Evolutionary conservation across 30 jellyfish, hydroid and myxozoan species (phyloP), one percentile per base, ranked within the genome.

Genomic region (Aurelia aurita complex sp. Pacific): DNA sequence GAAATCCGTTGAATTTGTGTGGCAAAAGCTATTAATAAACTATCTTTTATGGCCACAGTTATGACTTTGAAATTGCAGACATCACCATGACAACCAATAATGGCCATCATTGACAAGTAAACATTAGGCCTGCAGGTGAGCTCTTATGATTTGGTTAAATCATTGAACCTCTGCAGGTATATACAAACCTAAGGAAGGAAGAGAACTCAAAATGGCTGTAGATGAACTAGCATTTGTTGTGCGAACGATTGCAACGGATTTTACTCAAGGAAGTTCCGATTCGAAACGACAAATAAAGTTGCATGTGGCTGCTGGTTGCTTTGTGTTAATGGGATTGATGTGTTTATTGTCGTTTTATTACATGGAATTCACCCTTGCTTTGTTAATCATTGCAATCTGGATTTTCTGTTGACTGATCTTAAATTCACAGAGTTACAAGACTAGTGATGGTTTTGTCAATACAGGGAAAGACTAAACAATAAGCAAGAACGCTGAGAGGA

Each of bases 311-410:
- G 76, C 76, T 13, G 80, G 71, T 10, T 76, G 92, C 34, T 83
- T 83, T 52, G 76, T 54, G 15, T 53, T 74, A 23, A 83, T 83
- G 92, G 67, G 67, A 19, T 50, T 72, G 35, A 65, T 74, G 10
- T 71, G 85, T 46, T 51, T 83, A 29, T 52, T 72, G 67, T 83
- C 92, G 9, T 60, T 71, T 23, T 83, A 71, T 64, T 83, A 83
- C 74, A 15, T 76, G 75, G 92, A 83, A 14, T 83, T 83, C 67
- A 83, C 92, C 0, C 64, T 83, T 69, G 92, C 92, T 17, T 63
- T 83, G 33, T 42, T 83, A 74, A 75, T 83, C 42, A 72, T 83
- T 29, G 92, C 92, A 54, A 83, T 83, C n/a, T 83, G 92, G 92
- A 50, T 83, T 3, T 83, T 83, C 63, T 83, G 71, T 60, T 83